These are phyloP conservation scores for Saguinus imperator DNA, from an alignment of 2,113 vertebrate species.

Conservation along the genomic window DNA sequence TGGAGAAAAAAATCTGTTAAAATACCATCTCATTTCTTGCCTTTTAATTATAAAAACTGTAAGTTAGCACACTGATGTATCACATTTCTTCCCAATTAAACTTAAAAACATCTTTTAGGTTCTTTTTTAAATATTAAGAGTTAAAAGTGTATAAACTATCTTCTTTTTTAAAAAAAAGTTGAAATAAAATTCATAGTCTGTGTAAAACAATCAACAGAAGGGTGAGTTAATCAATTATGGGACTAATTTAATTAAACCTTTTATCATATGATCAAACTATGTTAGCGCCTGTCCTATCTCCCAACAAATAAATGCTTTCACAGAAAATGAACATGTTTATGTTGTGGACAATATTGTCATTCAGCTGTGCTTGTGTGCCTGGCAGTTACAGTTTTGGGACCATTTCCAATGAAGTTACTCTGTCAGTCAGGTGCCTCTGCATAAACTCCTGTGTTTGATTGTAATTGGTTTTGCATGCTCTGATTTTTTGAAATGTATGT, in stretches of 20 bases:
- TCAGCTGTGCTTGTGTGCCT: not conserved
- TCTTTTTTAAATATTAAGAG: not conserved
- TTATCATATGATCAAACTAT: not conserved
- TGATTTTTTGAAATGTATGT: not conserved
- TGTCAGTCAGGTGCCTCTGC: not conserved
- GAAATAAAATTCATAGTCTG: not conserved
- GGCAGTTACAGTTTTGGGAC: not conserved
- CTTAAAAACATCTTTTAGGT: not conserved
- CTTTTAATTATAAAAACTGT: not conserved
- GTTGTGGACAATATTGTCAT: too few relatives aligned
- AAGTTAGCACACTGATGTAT: not conserved
- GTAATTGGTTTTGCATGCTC: not conserved
- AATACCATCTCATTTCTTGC: not conserved
- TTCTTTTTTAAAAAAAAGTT: not conserved
- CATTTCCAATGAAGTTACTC: not conserved
- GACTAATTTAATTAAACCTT: conserved; percentile 20
- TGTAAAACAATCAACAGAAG: not conserved
- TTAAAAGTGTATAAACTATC: not conserved
- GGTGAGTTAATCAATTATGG: not conserved
- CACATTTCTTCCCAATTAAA: not conserved
- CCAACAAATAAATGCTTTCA: not conserved
- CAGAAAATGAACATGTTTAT: not conserved
- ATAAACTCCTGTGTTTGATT: accelerated
- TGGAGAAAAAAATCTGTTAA: not conserved
- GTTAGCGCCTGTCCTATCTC: not conserved